phyloP scores from a whole-genome alignment of 2,888 invertebrate genomes.

The Trimorus sp. region DNA sequence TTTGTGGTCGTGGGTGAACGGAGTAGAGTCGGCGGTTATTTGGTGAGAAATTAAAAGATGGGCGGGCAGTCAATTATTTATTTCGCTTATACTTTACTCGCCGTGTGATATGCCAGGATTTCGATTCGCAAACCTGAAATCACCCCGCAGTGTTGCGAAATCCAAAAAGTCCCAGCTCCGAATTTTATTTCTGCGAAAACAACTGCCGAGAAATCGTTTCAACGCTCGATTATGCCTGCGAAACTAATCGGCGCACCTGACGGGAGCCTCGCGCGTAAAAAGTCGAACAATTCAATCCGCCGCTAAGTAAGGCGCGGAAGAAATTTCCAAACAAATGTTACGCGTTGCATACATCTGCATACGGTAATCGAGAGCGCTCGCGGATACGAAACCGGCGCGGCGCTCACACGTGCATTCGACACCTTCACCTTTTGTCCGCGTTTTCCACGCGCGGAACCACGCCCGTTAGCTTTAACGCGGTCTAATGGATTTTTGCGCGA shows the following conservation, averaged over 20 bases:
- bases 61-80: constrained; percentile 51
- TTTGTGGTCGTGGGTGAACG: constrained; percentile 44
- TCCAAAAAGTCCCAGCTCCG: no score
- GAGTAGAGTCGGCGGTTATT: constrained; percentile 42
- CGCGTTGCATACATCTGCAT: constrained; percentile 57
- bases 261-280: constrained; percentile 50
- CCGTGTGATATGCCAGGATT: background rate
- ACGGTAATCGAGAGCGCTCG: constrained; percentile 46
- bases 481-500: constrained; percentile 80
- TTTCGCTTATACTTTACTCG: constrained; percentile 43
- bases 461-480: constrained; percentile 78
- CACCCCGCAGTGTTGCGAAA: no score
- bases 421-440: constrained; percentile 30
- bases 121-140: no score
- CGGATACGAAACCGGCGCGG: constrained; percentile 29
- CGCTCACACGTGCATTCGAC: constrained; percentile 37
- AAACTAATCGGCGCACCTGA: constrained; percentile 45
- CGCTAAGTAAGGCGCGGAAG: constrained; percentile 37
- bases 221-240: no score
- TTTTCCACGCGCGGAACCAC: constrained; percentile 75
- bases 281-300: constrained; percentile 58
- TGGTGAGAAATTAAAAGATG: constrained; percentile 54
- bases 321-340: constrained; percentile 58
- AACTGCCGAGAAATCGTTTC: no score
- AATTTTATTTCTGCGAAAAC: no score